These are phyloP conservation scores for Tipula unca DNA, from an alignment of 2,888 invertebrate genomes.

Conservation along the genomic window DNA sequence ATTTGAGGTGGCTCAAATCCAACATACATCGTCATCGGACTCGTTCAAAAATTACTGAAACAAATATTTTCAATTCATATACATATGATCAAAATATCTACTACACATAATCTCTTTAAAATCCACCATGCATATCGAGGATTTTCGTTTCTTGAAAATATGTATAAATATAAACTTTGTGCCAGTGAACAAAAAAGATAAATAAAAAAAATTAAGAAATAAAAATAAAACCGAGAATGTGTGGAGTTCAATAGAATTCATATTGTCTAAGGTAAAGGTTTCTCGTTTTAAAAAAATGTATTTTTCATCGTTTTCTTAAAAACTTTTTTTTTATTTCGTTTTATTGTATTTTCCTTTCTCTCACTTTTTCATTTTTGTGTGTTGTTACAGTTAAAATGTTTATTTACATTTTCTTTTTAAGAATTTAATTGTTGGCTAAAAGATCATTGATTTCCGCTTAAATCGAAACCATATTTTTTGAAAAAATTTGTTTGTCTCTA, in stretches of 20 bases:
- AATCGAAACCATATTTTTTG: background rate
- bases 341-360: background rate
- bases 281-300: background rate
- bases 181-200: slow-evolving; percentile 15
- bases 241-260: slow-evolving; percentile 16
- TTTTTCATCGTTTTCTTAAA: slow-evolving; percentile 14
- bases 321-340: background rate
- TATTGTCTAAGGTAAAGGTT: slow-evolving; percentile 18
- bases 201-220: slow-evolving; percentile 15
- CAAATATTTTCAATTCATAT: too few relatives aligned
- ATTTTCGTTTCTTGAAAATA: background rate
- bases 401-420: background rate
- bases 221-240: background rate
- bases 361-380: background rate
- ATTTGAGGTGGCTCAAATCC: too few relatives aligned
- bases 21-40: too few relatives aligned
- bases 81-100: background rate
- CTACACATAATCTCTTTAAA: background rate
- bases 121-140: background rate
- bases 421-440: background rate
- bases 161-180: background rate
- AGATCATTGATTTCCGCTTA: background rate
- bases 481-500: background rate
- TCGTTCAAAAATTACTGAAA: too few relatives aligned
- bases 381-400: background rate